Conservation (phyloP, 2,797 vertebrate species). For the Chlorospingus flavigularis region DNA sequence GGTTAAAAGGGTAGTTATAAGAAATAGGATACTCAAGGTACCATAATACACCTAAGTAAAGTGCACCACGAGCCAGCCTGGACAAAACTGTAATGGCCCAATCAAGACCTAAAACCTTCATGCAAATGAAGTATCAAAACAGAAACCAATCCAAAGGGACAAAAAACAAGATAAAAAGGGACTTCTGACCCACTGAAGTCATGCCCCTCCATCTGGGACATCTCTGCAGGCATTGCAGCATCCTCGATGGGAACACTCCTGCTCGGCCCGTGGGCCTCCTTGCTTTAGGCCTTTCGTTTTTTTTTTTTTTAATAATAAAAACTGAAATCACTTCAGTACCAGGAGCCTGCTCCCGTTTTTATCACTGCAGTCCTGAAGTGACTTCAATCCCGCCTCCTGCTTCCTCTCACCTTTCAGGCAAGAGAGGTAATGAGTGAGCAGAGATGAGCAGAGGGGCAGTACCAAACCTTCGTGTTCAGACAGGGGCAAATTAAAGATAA, state of each 20-base stretch:
- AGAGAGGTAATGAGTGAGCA: background rate
- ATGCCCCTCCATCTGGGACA: background rate
- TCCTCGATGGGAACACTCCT: fast-evolving
- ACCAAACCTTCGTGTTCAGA: background rate
- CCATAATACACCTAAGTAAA: background rate
- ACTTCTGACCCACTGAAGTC: background rate
- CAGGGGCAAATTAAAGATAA: background rate
- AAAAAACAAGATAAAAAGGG: background rate
- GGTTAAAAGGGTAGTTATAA: background rate
- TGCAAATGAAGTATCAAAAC: background rate
- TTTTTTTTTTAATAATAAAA: background rate
- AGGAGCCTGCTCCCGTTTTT: background rate
- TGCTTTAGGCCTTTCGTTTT: background rate
- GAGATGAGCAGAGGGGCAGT: background rate
- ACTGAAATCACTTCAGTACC: background rate
- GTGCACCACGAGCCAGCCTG: background rate
- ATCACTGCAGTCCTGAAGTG: background rate
- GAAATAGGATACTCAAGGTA: background rate
- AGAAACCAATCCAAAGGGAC: background rate
- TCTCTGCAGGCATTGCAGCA: background rate
- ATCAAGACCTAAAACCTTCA: background rate
- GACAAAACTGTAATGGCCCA: background rate
- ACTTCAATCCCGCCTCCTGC: background rate
- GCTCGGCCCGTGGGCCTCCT: fast-evolving
- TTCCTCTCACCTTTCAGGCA: conserved; percentile 33